Evolutionary conservation across 2,113 vertebrate species (phyloP), one percentile per base, ranked within the genome.

Genomic region (Aleadryas rufinucha): DNA sequence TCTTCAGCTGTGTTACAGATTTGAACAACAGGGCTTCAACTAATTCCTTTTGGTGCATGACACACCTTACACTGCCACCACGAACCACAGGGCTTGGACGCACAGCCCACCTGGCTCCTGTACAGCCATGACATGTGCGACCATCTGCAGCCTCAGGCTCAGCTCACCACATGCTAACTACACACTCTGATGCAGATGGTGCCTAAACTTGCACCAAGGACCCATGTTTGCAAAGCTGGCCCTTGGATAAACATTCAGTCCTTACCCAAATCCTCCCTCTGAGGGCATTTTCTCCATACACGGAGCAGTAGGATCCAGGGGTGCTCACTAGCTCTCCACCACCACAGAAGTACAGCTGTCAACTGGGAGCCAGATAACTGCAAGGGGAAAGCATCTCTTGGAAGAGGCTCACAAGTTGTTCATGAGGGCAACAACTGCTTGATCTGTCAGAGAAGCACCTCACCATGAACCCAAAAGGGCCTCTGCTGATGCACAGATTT

Each of bases 91-190:
- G 66, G 23, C 66, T 22, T 52, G 37, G 33, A 61, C 4, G 37
- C 44, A 76, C 41, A 68, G 35, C 42, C 47, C 3, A 2, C 23
- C 6, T 1, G 69, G 69, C 26, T 77, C 20, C 69, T 59, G 33
- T 18, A n/a, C 13, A 49, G 61, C 30, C 0, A 0, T 19, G 37
- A 59, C n/a, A 39, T 0, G 19, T 11, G 30, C 12, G 3, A 9
- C 22, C 28, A 41, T 1, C 19, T 2, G 26, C 28, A 53, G 53
- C 1, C 45, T 76, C 45, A 37, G 52, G 74, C 39, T 61, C 17
- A 1, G 24, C 49, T 52, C 63, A 37, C 33, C 49, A 22, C 44
- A 2, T 4, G 5, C 11, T 28, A 68, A 18, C 12, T 28, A 53
- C 39, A 27, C 9, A 16, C 49, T 27, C 5, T 6, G 56, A 45